These are phyloP conservation scores for Nematopogon swammerdamellus DNA, from an alignment of 2,888 invertebrate genomes.

Conservation along the genomic window DNA sequence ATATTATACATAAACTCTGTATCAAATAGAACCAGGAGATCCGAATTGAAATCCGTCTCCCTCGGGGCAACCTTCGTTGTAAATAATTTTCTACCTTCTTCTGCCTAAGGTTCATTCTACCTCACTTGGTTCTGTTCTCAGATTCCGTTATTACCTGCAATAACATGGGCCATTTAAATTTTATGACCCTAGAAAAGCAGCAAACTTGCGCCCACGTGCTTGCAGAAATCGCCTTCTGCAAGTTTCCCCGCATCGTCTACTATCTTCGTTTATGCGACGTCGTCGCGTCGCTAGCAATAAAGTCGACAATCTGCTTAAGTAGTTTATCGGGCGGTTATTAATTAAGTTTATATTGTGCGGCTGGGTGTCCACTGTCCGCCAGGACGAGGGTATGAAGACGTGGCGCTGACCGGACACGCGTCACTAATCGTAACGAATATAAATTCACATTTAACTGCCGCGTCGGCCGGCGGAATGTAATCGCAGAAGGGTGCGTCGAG, in stretches of 20 bases:
- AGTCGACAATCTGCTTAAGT: no score
- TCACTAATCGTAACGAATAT: neutral
- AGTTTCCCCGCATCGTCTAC: neutral
- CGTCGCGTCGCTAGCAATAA: no score
- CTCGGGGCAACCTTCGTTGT: no score
- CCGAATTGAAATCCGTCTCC: no score
- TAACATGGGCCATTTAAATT: neutral
- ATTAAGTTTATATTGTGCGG: neutral
- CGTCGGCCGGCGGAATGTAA: neutral
- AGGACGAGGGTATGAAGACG: neutral
- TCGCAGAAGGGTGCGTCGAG: neutral
- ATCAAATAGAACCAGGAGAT: neutral
- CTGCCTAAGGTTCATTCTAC: neutral
- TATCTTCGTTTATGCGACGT: no score
- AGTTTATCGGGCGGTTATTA: neutral
- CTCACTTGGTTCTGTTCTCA: neutral
- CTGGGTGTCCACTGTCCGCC: no score
- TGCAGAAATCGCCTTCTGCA: neutral
- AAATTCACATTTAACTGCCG: neutral
- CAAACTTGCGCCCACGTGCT: neutral
- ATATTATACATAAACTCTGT: neutral
- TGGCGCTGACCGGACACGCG: neutral
- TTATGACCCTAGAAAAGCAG: neutral
- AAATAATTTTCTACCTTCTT: no score
- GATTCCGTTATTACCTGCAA: neutral